Conservation (phyloP, 2,797 vertebrate genomes). For the Salarias fasciatus region DNA sequence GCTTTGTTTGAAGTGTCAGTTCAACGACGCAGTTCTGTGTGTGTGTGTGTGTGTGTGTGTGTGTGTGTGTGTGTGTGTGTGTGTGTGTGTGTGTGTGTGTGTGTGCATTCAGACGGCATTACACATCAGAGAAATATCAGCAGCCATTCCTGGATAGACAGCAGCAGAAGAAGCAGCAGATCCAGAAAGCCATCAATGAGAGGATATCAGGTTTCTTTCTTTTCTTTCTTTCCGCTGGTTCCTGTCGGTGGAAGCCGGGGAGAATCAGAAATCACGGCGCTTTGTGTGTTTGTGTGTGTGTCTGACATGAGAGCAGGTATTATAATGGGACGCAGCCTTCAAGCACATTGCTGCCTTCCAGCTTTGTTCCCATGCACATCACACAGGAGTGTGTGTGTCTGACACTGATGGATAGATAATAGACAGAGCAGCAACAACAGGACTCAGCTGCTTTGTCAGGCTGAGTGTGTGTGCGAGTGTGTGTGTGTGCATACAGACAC, state of each 20-base stretch:
- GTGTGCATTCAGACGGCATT: constrained; percentile 62
- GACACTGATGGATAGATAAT: constrained; percentile 69
- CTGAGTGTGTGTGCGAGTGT: too few relatives aligned
- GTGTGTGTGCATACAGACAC: neutral
- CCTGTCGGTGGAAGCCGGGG: constrained; percentile 9
- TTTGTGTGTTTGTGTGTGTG: constrained; percentile 35
- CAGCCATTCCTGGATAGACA: constrained; percentile 67
- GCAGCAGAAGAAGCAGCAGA: constrained; percentile 35
- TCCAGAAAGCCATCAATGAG: constrained; percentile 40
- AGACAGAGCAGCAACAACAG: constrained; percentile 30
- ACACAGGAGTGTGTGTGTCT: constrained; percentile 27
- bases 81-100: constrained; percentile 40
- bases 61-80: constrained; percentile 28
- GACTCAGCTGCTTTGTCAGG: constrained; percentile 25
- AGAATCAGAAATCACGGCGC: constrained; percentile 38
- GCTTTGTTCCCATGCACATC: constrained; percentile 60
- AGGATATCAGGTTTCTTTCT: constrained; percentile 47
- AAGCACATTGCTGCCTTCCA: constrained; percentile 47
- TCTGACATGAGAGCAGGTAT: constrained; percentile 50
- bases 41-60: neutral
- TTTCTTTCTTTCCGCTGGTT: too few relatives aligned
- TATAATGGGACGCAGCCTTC: constrained; percentile 66
- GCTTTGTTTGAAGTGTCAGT: constrained; percentile 80
- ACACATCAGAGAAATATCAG: constrained; percentile 70
- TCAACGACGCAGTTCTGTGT: constrained; percentile 44